Base-by-base conservation (phyloP, 2,797 vertebrate species). In the Mycteria americana region DNA sequence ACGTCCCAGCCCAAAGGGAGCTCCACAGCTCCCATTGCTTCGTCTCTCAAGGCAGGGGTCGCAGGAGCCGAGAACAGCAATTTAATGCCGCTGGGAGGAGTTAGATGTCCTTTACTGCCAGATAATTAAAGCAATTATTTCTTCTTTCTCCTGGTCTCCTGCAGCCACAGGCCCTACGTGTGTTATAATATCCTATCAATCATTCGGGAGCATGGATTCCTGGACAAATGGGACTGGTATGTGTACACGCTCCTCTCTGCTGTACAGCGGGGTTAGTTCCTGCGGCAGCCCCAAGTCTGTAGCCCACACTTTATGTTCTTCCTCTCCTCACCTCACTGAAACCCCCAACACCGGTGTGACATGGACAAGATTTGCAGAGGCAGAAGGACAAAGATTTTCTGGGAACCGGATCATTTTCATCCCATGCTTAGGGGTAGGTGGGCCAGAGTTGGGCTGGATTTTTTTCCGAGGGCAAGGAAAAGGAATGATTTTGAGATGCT, bases 401-500 rank as follows among this genome's bases (percentile, higher is more conserved):
- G 30, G 56, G 25, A 83, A 78, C 21, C 0, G 0, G 43, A 70
- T 46, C 4, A 13, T 78, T 92, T 94, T 80, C 18, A 83, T 72
- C 53, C 30, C 12, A 22, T 67, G 23, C 30, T 68, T 21, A 18
- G 8, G 6, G 1, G 4, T 65, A 89, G 62, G 68, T 92, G 62
- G 72, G 46, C 12, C 24, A 24, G 53, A 85, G 16, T 4, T 41
- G 37, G n/a, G 24, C 37, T 91, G 78, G 17, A 60, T 41, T 78
- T 91, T 91, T 93, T 93, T 92, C 65, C 0, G 0, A 78, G 43
- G 35, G 5, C 1, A 9, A 95, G 31, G 53, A 91, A 75, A 6
- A 95, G 17, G 53, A 92, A 84, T 24, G 30, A 69, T 69, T 88
- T 73, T 73, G 54, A 84, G 67, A 84, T 37, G n/a, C 62, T 91